A percentile compares a stretch with the other conserved stretches of the same genome.
These are phyloP conservation scores for Phalloptychus januarius DNA, from an alignment of 2,797 vertebrate genomes.

Conservation along the genomic window DNA sequence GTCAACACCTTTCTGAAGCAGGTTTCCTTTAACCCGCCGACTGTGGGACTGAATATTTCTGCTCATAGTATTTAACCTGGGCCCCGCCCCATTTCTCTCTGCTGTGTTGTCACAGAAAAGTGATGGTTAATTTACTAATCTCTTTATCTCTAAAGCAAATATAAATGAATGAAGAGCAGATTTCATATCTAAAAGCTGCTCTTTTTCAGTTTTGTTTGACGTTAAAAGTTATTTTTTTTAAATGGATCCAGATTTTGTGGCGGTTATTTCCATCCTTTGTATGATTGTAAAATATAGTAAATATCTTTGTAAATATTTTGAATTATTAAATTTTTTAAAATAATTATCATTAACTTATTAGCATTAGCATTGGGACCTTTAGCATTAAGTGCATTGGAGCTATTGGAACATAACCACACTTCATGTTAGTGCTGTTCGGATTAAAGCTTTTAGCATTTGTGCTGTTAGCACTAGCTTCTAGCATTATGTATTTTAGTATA, in stretches of 20 bases:
- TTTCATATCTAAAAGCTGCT: neutral
- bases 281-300: neutral
- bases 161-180: neutral
- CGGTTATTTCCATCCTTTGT: neutral
- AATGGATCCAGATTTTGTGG: neutral
- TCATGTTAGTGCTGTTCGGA: neutral
- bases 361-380: neutral
- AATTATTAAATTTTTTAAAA: neutral
- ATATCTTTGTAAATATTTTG: neutral
- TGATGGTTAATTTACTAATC: neutral
- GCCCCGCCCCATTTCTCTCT: neutral
- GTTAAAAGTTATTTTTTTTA: no score
- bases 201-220: neutral
- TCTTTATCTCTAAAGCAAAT: neutral
- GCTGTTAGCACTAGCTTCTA: neutral
- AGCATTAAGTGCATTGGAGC: neutral
- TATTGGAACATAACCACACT: neutral
- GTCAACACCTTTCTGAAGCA: slow-evolving; percentile 1
- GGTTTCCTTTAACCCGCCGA: neutral
- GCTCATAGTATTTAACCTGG: no score
- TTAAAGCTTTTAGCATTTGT: neutral
- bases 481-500: neutral
- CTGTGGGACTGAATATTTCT: no score
- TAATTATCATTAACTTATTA: neutral
- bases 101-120: no score